These are phyloP conservation scores for Drosophila niveifrons DNA, from an alignment of 2,888 invertebrate genomes.

Conservation along the genomic window DNA sequence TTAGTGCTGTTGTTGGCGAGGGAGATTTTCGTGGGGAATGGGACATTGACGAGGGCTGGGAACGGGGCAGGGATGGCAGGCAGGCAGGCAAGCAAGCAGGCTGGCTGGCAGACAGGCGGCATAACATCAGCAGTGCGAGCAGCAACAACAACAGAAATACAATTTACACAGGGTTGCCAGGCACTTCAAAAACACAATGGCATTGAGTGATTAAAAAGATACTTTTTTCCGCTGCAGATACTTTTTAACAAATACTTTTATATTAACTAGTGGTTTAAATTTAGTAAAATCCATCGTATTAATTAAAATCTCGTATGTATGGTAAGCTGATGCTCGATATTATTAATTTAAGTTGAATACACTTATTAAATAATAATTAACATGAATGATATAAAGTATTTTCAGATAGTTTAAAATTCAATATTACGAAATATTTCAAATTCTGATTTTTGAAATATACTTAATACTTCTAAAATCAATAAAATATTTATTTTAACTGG, in stretches of 20 bases:
- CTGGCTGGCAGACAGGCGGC: slow-evolving; percentile 79
- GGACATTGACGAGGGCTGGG: slow-evolving; percentile 15
- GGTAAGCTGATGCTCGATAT: no score
- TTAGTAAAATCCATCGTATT: neutral
- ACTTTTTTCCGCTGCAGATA: slow-evolving; percentile 5
- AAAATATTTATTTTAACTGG: neutral
- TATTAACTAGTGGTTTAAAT: neutral
- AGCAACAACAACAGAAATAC: slow-evolving; percentile 54
- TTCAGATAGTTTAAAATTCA: no score
- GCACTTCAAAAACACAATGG: slow-evolving; percentile 36
- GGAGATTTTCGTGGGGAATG: slow-evolving; percentile 36
- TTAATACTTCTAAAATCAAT: no score
- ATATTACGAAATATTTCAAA: no score
- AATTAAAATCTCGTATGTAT: neutral
- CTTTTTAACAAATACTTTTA: neutral
- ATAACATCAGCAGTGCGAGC: slow-evolving; percentile 76
- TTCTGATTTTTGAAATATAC: no score
- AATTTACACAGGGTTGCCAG: slow-evolving; percentile 66
- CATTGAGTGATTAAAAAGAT: slow-evolving; percentile 50
- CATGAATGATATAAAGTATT: no score
- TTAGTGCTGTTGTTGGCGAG: slow-evolving; percentile 23
- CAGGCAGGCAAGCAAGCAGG: slow-evolving; percentile 43
- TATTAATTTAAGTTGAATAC: no score
- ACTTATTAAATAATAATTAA: no score
- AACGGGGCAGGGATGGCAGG: slow-evolving; percentile 18